Base-by-base conservation (phyloP, 2,888 invertebrate species). In the Spisula subtruncata region DNA sequence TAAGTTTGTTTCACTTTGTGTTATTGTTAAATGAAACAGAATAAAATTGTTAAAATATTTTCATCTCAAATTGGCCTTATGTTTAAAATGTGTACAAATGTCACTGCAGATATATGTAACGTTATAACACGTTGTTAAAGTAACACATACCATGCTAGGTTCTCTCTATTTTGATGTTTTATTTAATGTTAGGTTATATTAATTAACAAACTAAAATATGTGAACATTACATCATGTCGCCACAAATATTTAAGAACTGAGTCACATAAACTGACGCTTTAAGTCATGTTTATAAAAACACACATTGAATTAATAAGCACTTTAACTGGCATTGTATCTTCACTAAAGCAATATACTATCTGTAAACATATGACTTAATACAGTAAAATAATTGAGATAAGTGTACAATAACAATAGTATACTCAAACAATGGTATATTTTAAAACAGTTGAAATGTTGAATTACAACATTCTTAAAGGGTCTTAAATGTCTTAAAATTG, bases 21-120 rank as follows among this genome's bases (percentile, higher is more conserved):
- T 66, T 25, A n/a, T 66, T n/a, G n/a, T 66, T 25, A 0, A 4
- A 66, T 25, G 60, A 66, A 25, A 25, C 10, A 66, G 60, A 25
- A 66, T 66, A 66, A 66, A 66, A n/a, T 66, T 25, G 60, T 66
- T 25, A 66, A 66, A 66, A 66, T 25, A 10, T 66, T 25, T 66
- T 25, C 8, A 6, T 66, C 60, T 66, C 25, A n/a, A 10, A 66
- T 66, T 66, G 8, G 25, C 25, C 25, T 4, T 41, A 41, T 41
- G 41, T 41, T 5, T 41, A 41, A 41, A 41, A 51, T 51, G 51
- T 51, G 51, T 51, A 51, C 51, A 51, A 51, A 14, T 51, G 51
- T 51, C 51, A 16, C 8, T 66, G 60, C 14, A 54, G 60, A 60
- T 0, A n/a, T n/a, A 0, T 60, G 2, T 60, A 60, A n/a, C 25